A percentile compares a stretch with the other conserved stretches of the same genome.
phyloP scores from a whole-genome alignment of 2,888 invertebrate species.

The Arge pagana region DNA sequence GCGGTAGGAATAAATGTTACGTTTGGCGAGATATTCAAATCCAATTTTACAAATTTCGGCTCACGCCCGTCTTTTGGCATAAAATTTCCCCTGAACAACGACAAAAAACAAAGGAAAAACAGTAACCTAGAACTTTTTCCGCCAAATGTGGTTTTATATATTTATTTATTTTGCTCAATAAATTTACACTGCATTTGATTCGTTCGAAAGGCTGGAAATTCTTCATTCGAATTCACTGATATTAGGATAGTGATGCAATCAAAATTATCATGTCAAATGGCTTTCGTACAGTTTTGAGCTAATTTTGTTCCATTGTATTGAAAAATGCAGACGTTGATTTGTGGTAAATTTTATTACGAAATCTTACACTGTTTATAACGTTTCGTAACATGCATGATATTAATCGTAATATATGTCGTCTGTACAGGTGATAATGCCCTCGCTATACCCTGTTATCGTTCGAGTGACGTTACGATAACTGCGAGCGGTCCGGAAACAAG shows the following conservation, averaged over 20 bases:
- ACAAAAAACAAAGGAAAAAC: constrained; percentile 16
- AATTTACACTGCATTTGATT: constrained; percentile 8
- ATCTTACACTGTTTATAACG: not conserved
- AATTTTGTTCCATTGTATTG: constrained; percentile 15
- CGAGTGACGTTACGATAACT: constrained; percentile 14
- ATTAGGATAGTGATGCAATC: not conserved
- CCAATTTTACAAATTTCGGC: no score
- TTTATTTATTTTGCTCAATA: constrained; percentile 20
- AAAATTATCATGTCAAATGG: constrained; percentile 1
- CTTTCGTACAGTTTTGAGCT: not conserved
- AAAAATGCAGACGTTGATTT: constrained; percentile 20
- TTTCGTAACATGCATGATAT: not conserved
- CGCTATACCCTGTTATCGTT: not conserved
- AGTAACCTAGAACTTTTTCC: constrained; percentile 28
- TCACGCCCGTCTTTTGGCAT: no score
- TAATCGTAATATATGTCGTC: not conserved
- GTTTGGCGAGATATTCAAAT: no score
- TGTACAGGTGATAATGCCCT: constrained; percentile 9
- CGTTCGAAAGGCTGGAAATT: not conserved
- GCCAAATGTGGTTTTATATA: constrained; percentile 26
- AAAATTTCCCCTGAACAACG: no score
- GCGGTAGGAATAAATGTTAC: no score
- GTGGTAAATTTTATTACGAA: constrained; percentile 4
- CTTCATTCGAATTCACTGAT: not conserved
- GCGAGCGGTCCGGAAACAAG: constrained; percentile 32